phyloP scores from a whole-genome alignment of 2,888 invertebrate species.

The Philereme transversata region DNA sequence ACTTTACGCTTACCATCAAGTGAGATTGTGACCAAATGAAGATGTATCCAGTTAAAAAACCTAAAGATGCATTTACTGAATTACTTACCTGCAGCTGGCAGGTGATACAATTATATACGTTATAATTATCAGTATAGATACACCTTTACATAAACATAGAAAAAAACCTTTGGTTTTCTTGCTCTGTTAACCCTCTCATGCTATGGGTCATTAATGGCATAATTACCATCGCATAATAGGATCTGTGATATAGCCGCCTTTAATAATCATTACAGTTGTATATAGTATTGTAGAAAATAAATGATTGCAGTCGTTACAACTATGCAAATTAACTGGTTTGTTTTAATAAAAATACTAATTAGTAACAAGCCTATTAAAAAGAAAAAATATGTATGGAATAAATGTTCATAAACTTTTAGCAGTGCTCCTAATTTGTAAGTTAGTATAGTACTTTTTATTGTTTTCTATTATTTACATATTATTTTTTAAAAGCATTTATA shows the following conservation, averaged over 20 bases:
- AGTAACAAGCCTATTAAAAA: not conserved
- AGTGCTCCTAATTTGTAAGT: no score
- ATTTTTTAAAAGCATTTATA: no score
- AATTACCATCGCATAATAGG: constrained; percentile 42
- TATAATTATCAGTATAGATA: constrained; percentile 2
- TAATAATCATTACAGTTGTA: constrained; percentile 26
- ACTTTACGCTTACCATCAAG: no score
- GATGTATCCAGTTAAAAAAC: no score
- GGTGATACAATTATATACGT: no score
- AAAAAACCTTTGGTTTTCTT: constrained; percentile 35
- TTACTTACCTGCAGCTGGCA: no score
- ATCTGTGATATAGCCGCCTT: constrained; percentile 32
- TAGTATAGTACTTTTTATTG: no score
- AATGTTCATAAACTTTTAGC: no score
- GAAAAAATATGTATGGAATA: not conserved
- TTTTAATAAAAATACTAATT: not conserved
- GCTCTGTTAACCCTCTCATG: constrained; percentile 51
- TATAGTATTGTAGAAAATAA: constrained; percentile 12
- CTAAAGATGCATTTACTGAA: no score
- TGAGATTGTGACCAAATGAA: no score
- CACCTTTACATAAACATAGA: constrained; percentile 37
- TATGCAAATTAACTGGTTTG: not conserved
- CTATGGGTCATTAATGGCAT: constrained; percentile 52
- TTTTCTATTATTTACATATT: no score
- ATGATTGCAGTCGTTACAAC: constrained; percentile 22